Evolutionary conservation across 2,797 vertebrate species (phyloP), one percentile per base, ranked within the genome.

Genomic region (Botia kubotai): DNA sequence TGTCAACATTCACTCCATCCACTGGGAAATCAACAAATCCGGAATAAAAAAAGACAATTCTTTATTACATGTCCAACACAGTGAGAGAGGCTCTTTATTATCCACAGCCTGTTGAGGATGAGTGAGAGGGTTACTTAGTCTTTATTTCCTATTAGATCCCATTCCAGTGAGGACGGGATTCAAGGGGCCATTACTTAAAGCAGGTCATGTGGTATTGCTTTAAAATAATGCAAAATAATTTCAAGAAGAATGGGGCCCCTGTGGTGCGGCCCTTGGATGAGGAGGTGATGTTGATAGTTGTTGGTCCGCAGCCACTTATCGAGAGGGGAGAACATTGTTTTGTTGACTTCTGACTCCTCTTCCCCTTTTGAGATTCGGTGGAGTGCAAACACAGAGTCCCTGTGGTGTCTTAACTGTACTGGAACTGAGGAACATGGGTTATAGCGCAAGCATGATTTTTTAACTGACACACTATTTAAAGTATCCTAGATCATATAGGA

Each of bases 341-440:
- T 84, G 52, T 66, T 75, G 65, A 82, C 85, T 85, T 66, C 36
- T 79, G 79, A 81, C 70, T 84, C 19, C 39, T 43, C n/a, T 72
- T 72, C 58, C 36, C 39, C 71, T 70, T 78, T 76, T 71, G 57
- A 55, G 74, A 84, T n/a, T 77, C 52, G 16, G 53, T 46, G 17
- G n/a, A 72, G 21, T 75, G 72, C 60, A 80, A 84, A 82, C 57
- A 72, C 48, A 21, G 67, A 58, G 26, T 60, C 58, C 26, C 77
- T 70, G 63, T 75, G 36, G 81, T 78, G 29, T 65, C 63, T 48
- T 50, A 68, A 52, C 39, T 17, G 8, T 79, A 58, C 21, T 53
- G 16, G 12, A 83, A 68, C 77, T 65, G 48, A 1, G 12, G 65
- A 72, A 72, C 70, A 79, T 14, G 19, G 77, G 48, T 72, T 60